Evolutionary conservation across 1,140 invertebrate species (phyloP).

Genomic region (Telenomus remus): DNA sequence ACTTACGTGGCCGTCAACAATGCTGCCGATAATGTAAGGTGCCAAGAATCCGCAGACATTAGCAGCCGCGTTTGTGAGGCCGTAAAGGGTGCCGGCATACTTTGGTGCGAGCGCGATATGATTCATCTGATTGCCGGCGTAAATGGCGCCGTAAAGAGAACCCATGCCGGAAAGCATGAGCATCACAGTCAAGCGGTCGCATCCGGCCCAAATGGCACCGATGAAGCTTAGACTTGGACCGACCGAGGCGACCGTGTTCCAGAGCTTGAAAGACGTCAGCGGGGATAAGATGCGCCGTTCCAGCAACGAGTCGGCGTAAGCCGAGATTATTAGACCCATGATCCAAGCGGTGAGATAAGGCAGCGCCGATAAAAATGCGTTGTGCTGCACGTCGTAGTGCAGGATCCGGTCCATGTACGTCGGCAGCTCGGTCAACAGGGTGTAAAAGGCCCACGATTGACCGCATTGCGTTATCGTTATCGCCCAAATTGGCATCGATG

Average conservation of each 20-base stretch:
- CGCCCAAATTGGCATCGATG: conserved; percentile 90
- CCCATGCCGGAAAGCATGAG: conserved; percentile 83
- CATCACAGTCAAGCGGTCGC: conserved; percentile 82
- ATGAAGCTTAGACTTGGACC: conserved; percentile 84
- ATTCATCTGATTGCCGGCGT: conserved; percentile 90
- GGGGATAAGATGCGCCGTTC: conserved; percentile 79
- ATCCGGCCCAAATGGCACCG: conserved; percentile 85
- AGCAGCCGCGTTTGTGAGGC: conserved; percentile 90
- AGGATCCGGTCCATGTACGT: conserved; percentile 95
- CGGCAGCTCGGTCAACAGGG: conserved; percentile 93
- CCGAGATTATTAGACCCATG: conserved; percentile 81
- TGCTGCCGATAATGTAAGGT: conserved; percentile 85
- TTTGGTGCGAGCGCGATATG: conserved; percentile 90
- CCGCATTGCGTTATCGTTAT: conserved; percentile 91
- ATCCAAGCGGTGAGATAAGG: conserved; percentile 78
- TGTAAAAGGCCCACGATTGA: conserved; percentile 96
- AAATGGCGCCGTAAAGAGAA: conserved; percentile 83
- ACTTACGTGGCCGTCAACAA: conserved; percentile 82
- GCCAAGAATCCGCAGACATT: conserved; percentile 92
- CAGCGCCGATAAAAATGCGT: conserved; percentile 70
- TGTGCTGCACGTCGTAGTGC: conserved; percentile 86
- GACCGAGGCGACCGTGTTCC: conserved; percentile 84
- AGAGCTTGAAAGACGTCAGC: conserved; percentile 83
- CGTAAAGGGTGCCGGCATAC: conserved; percentile 91
- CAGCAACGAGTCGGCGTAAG: conserved; percentile 83